phyloP scores from a whole-genome alignment of 2,797 vertebrate species.

The Muraenolepis orangiensis region DNA sequence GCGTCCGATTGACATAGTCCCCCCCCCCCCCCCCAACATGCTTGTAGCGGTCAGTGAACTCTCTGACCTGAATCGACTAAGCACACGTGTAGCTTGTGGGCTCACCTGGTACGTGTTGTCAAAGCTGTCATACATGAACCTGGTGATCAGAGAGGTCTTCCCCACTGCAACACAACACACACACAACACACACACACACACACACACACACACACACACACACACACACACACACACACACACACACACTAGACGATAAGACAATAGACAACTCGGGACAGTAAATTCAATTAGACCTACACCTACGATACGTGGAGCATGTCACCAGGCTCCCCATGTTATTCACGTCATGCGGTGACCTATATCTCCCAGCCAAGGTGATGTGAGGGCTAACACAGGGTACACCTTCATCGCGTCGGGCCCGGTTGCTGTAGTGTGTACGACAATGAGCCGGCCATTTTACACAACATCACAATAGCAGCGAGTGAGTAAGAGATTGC shows the following conservation, averaged over 20 bases:
- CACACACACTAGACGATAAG: background rate
- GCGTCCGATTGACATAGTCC: background rate
- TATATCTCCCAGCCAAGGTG: background rate
- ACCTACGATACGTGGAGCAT: background rate
- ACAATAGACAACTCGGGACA: background rate
- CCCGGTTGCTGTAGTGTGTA: background rate
- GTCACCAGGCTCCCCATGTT: background rate
- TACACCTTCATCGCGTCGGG: background rate
- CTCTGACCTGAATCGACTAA: background rate
- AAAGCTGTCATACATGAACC: conserved; percentile 83
- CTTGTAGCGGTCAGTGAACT: no score
- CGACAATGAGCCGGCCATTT: background rate
- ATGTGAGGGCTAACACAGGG: background rate
- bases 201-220: background rate
- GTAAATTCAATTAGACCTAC: background rate
- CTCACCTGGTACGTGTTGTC: conserved; percentile 83
- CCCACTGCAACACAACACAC: conserved; percentile 67
- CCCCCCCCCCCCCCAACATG: no score
- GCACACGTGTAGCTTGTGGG: conserved; percentile 2
- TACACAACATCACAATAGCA: background rate
- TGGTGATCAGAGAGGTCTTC: conserved; percentile 81
- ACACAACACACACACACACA: background rate
- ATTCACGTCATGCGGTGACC: background rate
- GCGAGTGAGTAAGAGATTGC: background rate
- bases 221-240: background rate